Evolutionary conservation across 2,113 vertebrate species (phyloP).

Genomic region (Oceanites oceanicus): DNA sequence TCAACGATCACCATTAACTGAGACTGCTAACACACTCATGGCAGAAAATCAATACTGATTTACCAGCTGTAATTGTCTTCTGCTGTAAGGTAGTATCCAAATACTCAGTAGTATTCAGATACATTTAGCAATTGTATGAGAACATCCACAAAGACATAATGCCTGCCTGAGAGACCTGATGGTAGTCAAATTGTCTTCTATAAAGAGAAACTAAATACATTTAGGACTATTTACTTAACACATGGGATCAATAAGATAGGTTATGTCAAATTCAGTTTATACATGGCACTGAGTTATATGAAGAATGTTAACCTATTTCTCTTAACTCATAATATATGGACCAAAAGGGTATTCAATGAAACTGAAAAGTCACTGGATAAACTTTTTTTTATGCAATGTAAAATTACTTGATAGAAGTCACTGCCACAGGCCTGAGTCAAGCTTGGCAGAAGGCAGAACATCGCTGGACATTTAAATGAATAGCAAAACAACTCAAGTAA

Average conservation of each 20-base stretch:
- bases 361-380: neutral
- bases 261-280: neutral
- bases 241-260: neutral
- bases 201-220: neutral
- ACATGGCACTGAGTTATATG: neutral
- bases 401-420: neutral
- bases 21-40: neutral
- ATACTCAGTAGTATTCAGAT: neutral
- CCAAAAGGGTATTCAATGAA: neutral
- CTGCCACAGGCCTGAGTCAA: neutral
- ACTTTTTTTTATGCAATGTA: neutral
- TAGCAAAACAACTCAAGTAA: neutral
- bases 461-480: neutral
- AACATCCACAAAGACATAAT: neutral
- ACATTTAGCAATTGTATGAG: neutral
- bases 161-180: neutral
- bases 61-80: neutral
- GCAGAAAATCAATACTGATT: neutral
- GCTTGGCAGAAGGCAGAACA: neutral
- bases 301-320: neutral
- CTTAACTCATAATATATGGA: neutral
- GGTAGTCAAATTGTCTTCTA: neutral
- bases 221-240: neutral
- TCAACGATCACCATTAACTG: neutral
- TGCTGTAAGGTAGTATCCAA: neutral